Base-by-base conservation (phyloP, 2,113 vertebrate species). In the Callionymus lyra region DNA sequence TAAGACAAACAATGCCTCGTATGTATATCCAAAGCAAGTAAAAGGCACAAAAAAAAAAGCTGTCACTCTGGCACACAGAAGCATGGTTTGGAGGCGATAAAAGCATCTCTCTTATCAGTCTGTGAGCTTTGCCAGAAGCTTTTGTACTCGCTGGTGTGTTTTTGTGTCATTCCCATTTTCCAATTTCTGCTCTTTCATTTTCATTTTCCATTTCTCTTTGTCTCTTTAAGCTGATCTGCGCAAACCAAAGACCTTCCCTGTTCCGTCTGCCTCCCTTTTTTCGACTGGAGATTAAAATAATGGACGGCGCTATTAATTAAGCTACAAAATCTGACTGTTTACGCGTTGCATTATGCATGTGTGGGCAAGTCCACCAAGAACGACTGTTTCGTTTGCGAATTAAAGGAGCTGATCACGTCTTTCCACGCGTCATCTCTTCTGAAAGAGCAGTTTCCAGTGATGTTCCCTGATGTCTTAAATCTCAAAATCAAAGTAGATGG, bases 201-300 rank as follows among this genome's bases (percentile, higher is more conserved):
- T 41, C 19, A 32, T 6, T 12, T 44, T 9, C 18, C 27, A 17
- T 60, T 31, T 33, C 46, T 41, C 44, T 53, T 59, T 65, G 61
- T 73, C 48, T 74, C 34, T 21, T 50, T 68, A 62, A 72, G 65
- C 72, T 44, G 43, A 17, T 65, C 50, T 44, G 64, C 44, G 47
- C 52, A 31, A 58, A 62, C 75, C 59, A 69, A 64, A 71, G 53
- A 63, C 63, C 53, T 53, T n/a, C 50, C 68, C 68, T 74, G 75
- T 80, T 82, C 44, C 43, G 15, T 36, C 39, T 34, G 61, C 58
- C 59, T 75, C 68, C 18, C 55, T 53, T 60, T 59, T 39, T 9
- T 51, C 47, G 56, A 33, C 31, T n/a, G 53, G 51, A 77, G 77
- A 85, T 83, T 79, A 83, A 74, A 81, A 65, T 83, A 81, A 81